Percentiles rank a stretch among this genome's conserved stretches.
These are phyloP conservation scores for Trachemys scripta DNA, from an alignment of 2,113 vertebrate genomes.

Conservation along the genomic window DNA sequence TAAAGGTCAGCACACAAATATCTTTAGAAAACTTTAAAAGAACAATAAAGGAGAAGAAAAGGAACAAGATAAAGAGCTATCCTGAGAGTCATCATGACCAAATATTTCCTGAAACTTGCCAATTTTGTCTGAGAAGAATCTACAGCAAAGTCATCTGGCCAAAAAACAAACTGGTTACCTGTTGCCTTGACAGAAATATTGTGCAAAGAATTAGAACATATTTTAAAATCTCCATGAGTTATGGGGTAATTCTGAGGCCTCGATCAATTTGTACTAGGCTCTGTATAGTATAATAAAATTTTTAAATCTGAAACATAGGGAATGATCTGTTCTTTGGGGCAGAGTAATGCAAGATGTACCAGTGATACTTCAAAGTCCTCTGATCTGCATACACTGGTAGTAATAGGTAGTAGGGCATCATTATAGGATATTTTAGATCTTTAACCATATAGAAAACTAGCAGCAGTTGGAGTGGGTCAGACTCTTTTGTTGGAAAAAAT, in stretches of 20 bases:
- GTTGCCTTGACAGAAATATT: neutral
- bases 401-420: neutral
- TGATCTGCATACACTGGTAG: neutral
- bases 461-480: neutral
- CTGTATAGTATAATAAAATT: neutral
- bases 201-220: neutral
- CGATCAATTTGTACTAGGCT: neutral
- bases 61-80: neutral
- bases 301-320: neutral
- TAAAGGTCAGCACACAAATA: neutral
- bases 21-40: neutral
- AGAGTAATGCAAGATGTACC: neutral
- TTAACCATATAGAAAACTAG: neutral
- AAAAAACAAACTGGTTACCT: neutral
- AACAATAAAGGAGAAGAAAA: neutral
- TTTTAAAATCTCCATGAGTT: neutral
- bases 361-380: neutral
- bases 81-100: neutral
- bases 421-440: neutral
- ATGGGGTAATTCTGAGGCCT: neutral
- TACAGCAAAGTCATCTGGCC: neutral
- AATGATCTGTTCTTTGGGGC: neutral
- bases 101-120: neutral
- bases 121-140: neutral
- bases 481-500: neutral